Evolutionary conservation across 2,888 invertebrate genomes (phyloP).

Genomic region (Cataglyphis cursor): DNA sequence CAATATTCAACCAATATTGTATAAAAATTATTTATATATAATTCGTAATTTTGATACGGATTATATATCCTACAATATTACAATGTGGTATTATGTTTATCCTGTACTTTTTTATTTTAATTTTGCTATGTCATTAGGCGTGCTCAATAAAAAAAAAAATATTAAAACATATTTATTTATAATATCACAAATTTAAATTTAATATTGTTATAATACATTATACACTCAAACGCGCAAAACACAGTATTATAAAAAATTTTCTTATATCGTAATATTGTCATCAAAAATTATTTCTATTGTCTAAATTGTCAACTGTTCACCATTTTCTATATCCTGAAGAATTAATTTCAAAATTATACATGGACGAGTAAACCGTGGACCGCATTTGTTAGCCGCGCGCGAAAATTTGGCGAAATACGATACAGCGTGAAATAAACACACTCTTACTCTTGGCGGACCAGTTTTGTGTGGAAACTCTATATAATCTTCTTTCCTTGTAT

Average conservation of each 20-base stretch:
- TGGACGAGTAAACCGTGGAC: conserved; percentile 5
- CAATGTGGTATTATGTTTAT: not conserved
- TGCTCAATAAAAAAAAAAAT: not conserved
- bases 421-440: conserved; percentile 69
- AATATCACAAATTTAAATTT: not conserved
- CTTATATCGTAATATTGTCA: not conserved
- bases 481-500: conserved; percentile 41
- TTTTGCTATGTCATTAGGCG: not conserved
- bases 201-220: not conserved
- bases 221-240: not conserved
- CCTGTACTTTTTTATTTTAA: not conserved
- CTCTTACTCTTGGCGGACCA: conserved; percentile 28
- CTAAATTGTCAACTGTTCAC: not conserved
- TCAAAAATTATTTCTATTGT: conserved; percentile 10
- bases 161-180: not conserved
- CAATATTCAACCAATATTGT: conserved; percentile 10
- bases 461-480: conserved; percentile 45
- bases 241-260: not conserved
- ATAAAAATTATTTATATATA: not conserved
- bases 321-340: not conserved
- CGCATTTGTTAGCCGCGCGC: conserved; percentile 4
- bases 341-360: conserved; percentile 34
- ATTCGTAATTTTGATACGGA: not conserved
- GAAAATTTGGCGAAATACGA: conserved; percentile 69
- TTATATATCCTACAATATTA: not conserved